Evolutionary conservation across 2,888 invertebrate species (phyloP), one percentile per base, ranked within the genome.

Genomic region (Andricus curvator): DNA sequence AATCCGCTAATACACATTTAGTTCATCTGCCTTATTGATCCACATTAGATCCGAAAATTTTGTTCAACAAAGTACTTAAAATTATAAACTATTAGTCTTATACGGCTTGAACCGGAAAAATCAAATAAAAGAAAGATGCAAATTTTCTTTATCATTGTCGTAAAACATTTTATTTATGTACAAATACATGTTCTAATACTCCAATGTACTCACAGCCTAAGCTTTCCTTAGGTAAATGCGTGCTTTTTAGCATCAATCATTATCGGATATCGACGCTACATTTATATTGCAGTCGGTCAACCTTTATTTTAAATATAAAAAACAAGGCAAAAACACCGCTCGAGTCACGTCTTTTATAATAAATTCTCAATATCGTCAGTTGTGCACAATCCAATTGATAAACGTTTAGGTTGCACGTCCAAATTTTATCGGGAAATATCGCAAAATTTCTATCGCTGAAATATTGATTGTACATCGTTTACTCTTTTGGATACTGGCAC

Each of bases 161-260:
- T 87, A 85, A 90, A 91, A 89, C 86, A 86, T 86, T 92, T 92
- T 90, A 91, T 90, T 92, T 92, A 92, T 91, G 86, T 91, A 92
- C 91, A 92, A 91, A 90, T 90, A 91, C 90, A 90, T 90, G 85
- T 87, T 91, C 85, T 90, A 90, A 89, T 91, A 90, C 88, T 91
- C 90, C 90, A 90, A 90, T 90, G 89, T 90, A 90, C 89, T 92
- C 92, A 92, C 92, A 92, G 92, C 92, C 91, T 92, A 92, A 92
- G 91, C 87, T 90, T 88, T 88, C 88, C 90, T 92, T 92, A 90
- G 90, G 89, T 91, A 91, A 91, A 91, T 92, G 89, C 90, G 88
- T 90, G 89, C 79, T 84, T 83, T 84, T 82, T 84, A 84, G 67
- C 51, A 48, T 48, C 64, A 77, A 79, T 79, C 81, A 56, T 74